These are phyloP conservation scores for Phasia obesa DNA, from an alignment of 2,888 invertebrate species.

Conservation along the genomic window DNA sequence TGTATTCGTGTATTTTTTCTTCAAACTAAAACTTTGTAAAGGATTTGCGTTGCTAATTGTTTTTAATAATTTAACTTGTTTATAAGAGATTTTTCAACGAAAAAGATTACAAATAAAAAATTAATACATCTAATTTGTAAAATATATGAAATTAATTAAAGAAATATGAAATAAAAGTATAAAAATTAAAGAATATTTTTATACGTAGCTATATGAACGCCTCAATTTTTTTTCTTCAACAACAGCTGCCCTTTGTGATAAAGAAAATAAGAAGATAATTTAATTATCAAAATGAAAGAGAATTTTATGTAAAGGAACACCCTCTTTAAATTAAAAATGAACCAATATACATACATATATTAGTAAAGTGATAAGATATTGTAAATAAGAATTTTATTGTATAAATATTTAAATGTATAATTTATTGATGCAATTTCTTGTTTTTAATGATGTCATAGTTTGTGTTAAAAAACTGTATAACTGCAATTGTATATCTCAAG, in stretches of 20 bases:
- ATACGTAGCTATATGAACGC: neutral
- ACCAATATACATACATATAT: constrained; percentile 1
- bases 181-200: neutral
- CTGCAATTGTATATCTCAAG: neutral
- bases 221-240: neutral
- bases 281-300: constrained; percentile 16
- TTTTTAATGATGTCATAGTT: constrained; percentile 37
- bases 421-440: neutral
- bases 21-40: constrained; percentile 2
- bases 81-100: constrained; percentile 20
- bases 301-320: constrained; percentile 13
- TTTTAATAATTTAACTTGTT: constrained; percentile 35
- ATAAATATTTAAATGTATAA: neutral
- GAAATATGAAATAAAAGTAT: neutral
- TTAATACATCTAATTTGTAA: neutral
- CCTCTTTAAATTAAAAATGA: constrained; percentile 14
- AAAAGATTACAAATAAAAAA: constrained; percentile 10
- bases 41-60: constrained; percentile 30
- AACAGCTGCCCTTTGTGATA: constrained; percentile 59
- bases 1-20: constrained; percentile 52
- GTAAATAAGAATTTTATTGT: neutral
- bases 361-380: neutral
- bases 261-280: constrained; percentile 16
- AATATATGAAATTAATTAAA: constrained; percentile 7
- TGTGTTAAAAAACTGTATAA: neutral